phyloP scores from a whole-genome alignment of 2,888 invertebrate genomes.

The Operophtera brumata region DNA sequence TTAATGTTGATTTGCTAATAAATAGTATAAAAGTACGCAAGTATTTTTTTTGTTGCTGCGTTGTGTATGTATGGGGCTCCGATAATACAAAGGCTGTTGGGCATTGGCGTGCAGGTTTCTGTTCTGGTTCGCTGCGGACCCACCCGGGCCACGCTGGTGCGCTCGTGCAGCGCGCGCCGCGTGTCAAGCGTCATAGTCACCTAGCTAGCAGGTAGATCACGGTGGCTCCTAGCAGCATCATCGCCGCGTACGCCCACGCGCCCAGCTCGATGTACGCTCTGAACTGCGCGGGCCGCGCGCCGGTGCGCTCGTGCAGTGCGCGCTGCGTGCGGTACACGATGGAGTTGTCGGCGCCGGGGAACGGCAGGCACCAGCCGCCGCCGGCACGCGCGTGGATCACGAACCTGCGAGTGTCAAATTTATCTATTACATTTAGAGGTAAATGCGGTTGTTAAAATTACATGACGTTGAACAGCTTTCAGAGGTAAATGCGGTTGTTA shows the following conservation, averaged over 20 bases:
- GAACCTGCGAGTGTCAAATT: constrained; percentile 20
- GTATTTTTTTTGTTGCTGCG: no score
- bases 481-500: no score
- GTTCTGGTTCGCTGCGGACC: constrained; percentile 88
- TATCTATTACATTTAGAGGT: neutral
- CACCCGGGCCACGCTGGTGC: constrained; percentile 87
- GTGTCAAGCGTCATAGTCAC: constrained; percentile 70
- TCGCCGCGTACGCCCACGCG: constrained; percentile 49
- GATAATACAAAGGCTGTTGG: no score
- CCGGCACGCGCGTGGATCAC: constrained; percentile 72
- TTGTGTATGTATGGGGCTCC: no score
- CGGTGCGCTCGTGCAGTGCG: constrained; percentile 83
- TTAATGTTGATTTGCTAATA: no score
- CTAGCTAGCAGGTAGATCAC: constrained; percentile 55
- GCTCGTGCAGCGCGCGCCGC: constrained; percentile 87
- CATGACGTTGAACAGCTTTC: no score
- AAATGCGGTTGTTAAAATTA: no score
- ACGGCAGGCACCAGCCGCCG: constrained; percentile 85
- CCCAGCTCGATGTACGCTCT: constrained; percentile 85
- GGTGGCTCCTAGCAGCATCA: constrained; percentile 79
- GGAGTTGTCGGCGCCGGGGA: constrained; percentile 91
- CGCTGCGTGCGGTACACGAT: constrained; percentile 91
- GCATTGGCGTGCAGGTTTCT: no score
- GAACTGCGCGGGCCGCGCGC: constrained; percentile 89
- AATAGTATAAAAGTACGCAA: no score